Evolutionary conservation across 2,797 vertebrate genomes (phyloP).

Genomic region (Melanotaenia pygmaea): DNA sequence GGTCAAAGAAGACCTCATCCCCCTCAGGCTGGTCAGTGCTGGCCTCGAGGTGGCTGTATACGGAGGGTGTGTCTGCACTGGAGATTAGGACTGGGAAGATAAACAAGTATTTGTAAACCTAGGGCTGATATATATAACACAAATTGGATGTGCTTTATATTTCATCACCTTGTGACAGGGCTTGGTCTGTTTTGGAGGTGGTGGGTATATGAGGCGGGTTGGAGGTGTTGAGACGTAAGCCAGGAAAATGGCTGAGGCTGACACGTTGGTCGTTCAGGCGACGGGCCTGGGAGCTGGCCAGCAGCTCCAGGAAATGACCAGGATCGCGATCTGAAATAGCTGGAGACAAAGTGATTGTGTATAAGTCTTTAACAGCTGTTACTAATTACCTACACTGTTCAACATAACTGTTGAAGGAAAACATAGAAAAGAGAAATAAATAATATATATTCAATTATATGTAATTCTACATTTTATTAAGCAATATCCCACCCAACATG

Average conservation of each 20-base stretch:
- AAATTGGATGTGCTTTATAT: not conserved
- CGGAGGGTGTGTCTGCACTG: conserved; percentile 74
- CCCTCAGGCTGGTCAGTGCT: conserved; percentile 80
- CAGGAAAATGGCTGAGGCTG: conserved; percentile 87
- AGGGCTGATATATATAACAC: not conserved
- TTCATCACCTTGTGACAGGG: conserved; percentile 56
- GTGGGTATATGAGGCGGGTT: conserved; percentile 77
- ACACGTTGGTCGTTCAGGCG: conserved; percentile 93
- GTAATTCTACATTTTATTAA: not conserved
- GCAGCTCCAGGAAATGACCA: conserved; percentile 92
- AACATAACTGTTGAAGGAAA: not conserved
- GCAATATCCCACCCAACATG: conserved; percentile 7
- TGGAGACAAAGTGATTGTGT: conserved; percentile 55
- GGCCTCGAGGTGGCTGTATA: conserved; percentile 83
- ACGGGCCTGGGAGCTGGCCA: conserved; percentile 92
- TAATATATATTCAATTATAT: not conserved
- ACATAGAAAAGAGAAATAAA: not conserved
- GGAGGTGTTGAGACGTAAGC: conserved; percentile 84
- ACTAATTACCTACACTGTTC: not conserved
- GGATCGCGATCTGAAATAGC: conserved; percentile 84
- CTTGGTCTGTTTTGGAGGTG: conserved; percentile 74
- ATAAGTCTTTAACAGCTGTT: not conserved
- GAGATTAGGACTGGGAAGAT: conserved; percentile 43
- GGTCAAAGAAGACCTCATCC: conserved; percentile 95
- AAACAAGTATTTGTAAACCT: conserved; percentile 3